Conservation (phyloP, 2,888 invertebrate genomes). For the Neoscelio sp. region DNA sequence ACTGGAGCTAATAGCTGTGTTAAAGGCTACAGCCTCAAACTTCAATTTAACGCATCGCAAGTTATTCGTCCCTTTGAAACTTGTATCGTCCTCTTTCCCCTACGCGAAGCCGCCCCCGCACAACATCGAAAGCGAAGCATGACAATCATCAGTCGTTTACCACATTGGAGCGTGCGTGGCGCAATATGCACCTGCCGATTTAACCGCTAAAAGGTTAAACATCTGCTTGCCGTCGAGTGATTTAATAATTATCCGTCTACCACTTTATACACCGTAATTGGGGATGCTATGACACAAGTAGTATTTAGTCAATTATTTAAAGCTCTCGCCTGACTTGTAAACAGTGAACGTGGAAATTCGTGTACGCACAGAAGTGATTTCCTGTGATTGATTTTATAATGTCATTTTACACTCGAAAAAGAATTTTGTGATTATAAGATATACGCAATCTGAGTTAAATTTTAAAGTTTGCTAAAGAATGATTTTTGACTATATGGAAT, state of each 20-base stretch:
- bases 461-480: too few relatives aligned
- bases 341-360: too few relatives aligned
- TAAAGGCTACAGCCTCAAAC: conserved; percentile 76
- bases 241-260: conserved; percentile 58
- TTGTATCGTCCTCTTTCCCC: conserved; percentile 69
- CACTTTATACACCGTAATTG: conserved; percentile 45
- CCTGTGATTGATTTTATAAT: too few relatives aligned
- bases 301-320: conserved; percentile 51
- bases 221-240: conserved; percentile 58
- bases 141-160: conserved; percentile 66
- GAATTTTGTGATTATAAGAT: too few relatives aligned
- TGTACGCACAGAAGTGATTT: too few relatives aligned
- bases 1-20: too few relatives aligned
- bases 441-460: too few relatives aligned
- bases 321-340: conserved; percentile 16
- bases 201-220: conserved; percentile 63
- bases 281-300: conserved; percentile 29
- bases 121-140: conserved; percentile 60
- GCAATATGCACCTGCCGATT: conserved; percentile 69
- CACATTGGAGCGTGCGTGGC: conserved; percentile 67
- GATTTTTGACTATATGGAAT: too few relatives aligned
- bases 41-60: conserved; percentile 82
- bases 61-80: conserved; percentile 70
- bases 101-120: conserved; percentile 52
- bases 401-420: too few relatives aligned